Conservation (phyloP, 2,888 invertebrate genomes). For the Cancer borealis region DNA sequence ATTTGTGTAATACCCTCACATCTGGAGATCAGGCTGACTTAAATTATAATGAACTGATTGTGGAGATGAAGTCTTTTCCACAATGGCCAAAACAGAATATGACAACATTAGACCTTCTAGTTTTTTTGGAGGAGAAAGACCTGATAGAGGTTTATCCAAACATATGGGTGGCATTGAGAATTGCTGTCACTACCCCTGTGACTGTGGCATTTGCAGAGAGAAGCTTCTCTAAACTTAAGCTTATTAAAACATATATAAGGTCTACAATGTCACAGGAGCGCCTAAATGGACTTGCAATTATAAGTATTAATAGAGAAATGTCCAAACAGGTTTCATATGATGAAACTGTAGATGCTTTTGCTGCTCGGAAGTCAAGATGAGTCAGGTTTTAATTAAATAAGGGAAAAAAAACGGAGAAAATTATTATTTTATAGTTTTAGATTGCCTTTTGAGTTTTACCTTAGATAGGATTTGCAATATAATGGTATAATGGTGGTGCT, state of each 20-base stretch:
- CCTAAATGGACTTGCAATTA: constrained; percentile 56
- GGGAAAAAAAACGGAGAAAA: not conserved
- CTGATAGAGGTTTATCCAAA: constrained; percentile 41
- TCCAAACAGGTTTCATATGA: too few relatives aligned
- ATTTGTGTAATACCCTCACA: not conserved
- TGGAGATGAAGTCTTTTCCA: constrained; percentile 17
- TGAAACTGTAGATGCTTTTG: too few relatives aligned
- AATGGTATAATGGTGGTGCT: too few relatives aligned
- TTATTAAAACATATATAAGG: constrained; percentile 73
- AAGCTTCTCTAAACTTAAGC: constrained; percentile 75
- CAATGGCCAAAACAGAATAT: not conserved
- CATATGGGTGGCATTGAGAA: constrained; percentile 67
- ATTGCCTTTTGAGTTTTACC: too few relatives aligned
- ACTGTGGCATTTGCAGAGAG: constrained; percentile 76
- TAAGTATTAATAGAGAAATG: constrained; percentile 18
- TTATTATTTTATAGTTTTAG: not conserved
- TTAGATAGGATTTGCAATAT: too few relatives aligned
- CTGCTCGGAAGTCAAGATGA: constrained; percentile 2
- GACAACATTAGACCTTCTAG: not conserved
- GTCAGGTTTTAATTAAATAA: constrained; percentile 45
- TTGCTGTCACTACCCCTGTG: constrained; percentile 73
- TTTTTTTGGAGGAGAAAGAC: constrained; percentile 38
- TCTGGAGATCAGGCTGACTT: constrained; percentile 31
- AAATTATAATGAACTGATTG: constrained; percentile 3
- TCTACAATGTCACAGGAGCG: too few relatives aligned